A percentile compares a stretch with the other conserved stretches of the same genome.
Evolutionary conservation across 2,888 invertebrate species (phyloP).

Genomic region (Drosophila mulleri): DNA sequence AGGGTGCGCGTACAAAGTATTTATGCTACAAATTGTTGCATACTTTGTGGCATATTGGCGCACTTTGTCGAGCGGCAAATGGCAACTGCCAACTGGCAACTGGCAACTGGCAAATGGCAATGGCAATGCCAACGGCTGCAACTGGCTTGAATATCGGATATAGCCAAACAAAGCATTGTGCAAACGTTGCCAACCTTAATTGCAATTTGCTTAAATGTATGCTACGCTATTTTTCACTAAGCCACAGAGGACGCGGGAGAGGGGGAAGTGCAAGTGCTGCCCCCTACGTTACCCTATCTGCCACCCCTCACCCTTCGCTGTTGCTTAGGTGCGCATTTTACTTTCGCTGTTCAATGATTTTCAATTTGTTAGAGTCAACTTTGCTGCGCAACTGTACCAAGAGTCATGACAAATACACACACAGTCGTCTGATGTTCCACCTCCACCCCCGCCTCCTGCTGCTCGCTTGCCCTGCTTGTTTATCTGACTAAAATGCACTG

Average conservation of each 20-base stretch:
- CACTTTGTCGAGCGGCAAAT: slow-evolving; percentile 66
- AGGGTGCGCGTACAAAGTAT: slow-evolving; percentile 60
- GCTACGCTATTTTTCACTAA: slow-evolving; percentile 72
- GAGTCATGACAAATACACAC: slow-evolving; percentile 48
- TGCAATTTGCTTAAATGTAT: slow-evolving; percentile 79
- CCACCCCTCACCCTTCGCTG: neutral
- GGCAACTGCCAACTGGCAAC: slow-evolving; percentile 32
- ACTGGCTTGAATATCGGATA: slow-evolving; percentile 37
- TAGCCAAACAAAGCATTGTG: slow-evolving; percentile 60
- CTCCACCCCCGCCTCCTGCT: neutral
- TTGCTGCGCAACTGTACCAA: slow-evolving; percentile 62
- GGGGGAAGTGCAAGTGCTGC: neutral
- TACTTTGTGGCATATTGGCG: slow-evolving; percentile 77
- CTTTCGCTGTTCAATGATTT: slow-evolving; percentile 71
- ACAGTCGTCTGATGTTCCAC: too few relatives aligned
- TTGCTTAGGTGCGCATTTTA: slow-evolving; percentile 64
- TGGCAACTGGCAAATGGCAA: slow-evolving; percentile 39
- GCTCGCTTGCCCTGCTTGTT: slow-evolving; percentile 40
- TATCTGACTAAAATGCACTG: slow-evolving; percentile 68
- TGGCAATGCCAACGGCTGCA: slow-evolving; percentile 29
- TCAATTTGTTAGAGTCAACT: slow-evolving; percentile 77
- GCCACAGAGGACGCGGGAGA: neutral
- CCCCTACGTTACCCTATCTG: too few relatives aligned
- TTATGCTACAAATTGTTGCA: slow-evolving; percentile 77
- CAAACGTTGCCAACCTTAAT: slow-evolving; percentile 65